Evolutionary conservation across 2,797 vertebrate species (phyloP).

Genomic region (Ctenochaetus hawaiiensis): DNA sequence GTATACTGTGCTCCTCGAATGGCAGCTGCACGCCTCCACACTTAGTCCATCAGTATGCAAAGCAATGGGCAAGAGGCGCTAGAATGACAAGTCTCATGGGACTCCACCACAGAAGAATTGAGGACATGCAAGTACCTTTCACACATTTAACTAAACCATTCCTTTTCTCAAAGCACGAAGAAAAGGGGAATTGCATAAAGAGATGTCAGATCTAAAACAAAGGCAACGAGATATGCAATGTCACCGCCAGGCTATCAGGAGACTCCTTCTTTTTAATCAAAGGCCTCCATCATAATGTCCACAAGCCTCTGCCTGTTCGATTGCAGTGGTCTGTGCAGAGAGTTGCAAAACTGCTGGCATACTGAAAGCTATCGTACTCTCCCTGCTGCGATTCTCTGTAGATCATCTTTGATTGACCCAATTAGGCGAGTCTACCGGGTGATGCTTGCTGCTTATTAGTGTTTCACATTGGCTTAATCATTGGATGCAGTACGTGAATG

Average conservation of each 20-base stretch:
- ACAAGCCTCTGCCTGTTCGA: conserved; percentile 56
- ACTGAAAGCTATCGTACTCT: conserved; percentile 58
- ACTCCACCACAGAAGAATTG: conserved; percentile 55
- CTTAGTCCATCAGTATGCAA: conserved; percentile 76
- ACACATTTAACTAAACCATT: conserved; percentile 68
- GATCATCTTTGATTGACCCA: conserved; percentile 84
- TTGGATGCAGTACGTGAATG: conserved; percentile 69
- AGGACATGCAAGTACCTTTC: conserved; percentile 69
- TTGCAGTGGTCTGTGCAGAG: conserved; percentile 58
- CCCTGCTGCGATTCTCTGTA: conserved; percentile 63
- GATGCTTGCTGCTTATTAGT: conserved; percentile 81
- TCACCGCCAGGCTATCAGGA: conserved; percentile 65
- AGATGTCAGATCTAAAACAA: conserved; percentile 68
- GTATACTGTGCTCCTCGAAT: conserved; percentile 40
- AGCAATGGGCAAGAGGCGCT: conserved; percentile 57
- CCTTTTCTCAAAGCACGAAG: conserved; percentile 46
- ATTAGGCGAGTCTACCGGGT: conserved; percentile 79
- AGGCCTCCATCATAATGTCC: conserved; percentile 66
- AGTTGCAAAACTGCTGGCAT: conserved; percentile 58
- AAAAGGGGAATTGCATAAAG: conserved; percentile 47
- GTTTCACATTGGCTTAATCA: conserved; percentile 81
- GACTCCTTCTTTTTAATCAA: conserved; percentile 74
- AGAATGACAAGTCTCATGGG: conserved; percentile 66
- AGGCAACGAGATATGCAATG: conserved; percentile 62
- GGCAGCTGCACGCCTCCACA: conserved; percentile 65